Percentiles rank a stretch among this genome's conserved stretches.
These are phyloP conservation scores for Chrysolina americana DNA, from an alignment of 2,888 invertebrate species.

Conservation along the genomic window DNA sequence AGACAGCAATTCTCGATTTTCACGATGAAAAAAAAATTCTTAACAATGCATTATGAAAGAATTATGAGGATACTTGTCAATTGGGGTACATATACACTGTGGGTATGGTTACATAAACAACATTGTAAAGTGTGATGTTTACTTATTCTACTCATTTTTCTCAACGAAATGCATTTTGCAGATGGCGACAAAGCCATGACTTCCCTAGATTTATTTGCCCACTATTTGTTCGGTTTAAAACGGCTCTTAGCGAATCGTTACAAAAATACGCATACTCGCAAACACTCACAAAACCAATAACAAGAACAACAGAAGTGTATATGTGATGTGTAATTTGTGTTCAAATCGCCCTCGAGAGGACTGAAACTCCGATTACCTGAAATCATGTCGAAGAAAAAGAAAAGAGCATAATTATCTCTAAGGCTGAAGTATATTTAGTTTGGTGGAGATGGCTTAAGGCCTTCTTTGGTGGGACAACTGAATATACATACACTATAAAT, in stretches of 20 bases:
- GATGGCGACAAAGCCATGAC: too few relatives aligned
- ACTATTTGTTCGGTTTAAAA: background rate
- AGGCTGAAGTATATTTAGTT: slow-evolving; percentile 51
- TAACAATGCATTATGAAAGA: too few relatives aligned
- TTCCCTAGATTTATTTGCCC: background rate
- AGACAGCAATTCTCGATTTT: too few relatives aligned
- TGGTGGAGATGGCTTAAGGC: slow-evolving; percentile 47
- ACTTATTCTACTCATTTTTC: too few relatives aligned
- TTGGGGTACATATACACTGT: too few relatives aligned
- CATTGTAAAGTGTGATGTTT: too few relatives aligned
- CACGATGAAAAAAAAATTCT: too few relatives aligned
- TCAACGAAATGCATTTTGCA: too few relatives aligned
- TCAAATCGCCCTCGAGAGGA: slow-evolving; percentile 6
- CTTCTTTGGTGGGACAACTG: slow-evolving; percentile 52
- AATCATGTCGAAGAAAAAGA: slow-evolving; percentile 31
- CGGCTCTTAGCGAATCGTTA: background rate
- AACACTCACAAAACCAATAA: slow-evolving; percentile 7
- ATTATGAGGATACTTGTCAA: too few relatives aligned
- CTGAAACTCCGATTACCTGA: slow-evolving; percentile 5
- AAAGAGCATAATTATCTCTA: slow-evolving; percentile 42
- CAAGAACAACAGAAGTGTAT: background rate
- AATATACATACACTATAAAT: slow-evolving; percentile 52
- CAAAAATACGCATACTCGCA: background rate
- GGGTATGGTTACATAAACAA: too few relatives aligned
- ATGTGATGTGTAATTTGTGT: slow-evolving; percentile 12